These are phyloP conservation scores for Trogon melanurus DNA, from an alignment of 2,113 vertebrate genomes.

Conservation along the genomic window DNA sequence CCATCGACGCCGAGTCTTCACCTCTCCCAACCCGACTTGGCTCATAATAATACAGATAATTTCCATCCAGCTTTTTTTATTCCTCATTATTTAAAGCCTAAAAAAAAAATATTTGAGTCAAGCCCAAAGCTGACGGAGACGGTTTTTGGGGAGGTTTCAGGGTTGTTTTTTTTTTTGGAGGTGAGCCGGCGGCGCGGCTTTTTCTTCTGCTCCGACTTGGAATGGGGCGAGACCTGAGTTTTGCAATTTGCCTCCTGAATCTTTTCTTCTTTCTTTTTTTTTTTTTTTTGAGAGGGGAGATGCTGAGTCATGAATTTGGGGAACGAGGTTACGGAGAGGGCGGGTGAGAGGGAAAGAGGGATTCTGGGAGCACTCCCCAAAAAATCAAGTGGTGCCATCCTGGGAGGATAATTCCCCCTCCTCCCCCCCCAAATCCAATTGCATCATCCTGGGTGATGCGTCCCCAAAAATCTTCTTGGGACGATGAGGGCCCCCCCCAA, in stretches of 20 bases:
- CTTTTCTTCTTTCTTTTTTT: background rate
- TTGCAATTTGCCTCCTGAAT: background rate
- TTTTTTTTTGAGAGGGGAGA: background rate
- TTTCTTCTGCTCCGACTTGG: background rate
- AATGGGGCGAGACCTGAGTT: background rate
- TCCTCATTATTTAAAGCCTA: background rate
- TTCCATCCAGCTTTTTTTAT: background rate
- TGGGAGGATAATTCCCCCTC: background rate
- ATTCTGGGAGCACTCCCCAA: background rate
- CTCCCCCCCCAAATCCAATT: no score
- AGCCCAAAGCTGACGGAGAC: background rate
- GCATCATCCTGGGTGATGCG: background rate
- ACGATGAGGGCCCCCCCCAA: no score
- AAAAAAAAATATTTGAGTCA: background rate
- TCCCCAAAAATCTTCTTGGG: no score
- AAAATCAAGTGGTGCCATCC: background rate
- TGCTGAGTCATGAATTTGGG: conserved; percentile 29
- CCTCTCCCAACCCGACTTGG: background rate
- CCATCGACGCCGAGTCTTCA: background rate
- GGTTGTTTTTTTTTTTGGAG: background rate
- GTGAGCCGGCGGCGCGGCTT: background rate
- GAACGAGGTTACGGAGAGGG: background rate
- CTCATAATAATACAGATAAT: background rate
- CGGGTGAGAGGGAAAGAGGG: background rate
- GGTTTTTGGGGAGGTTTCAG: background rate